These are phyloP conservation scores for Diglossa cyanea DNA, from an alignment of 2,797 vertebrate genomes.

Conservation along the genomic window DNA sequence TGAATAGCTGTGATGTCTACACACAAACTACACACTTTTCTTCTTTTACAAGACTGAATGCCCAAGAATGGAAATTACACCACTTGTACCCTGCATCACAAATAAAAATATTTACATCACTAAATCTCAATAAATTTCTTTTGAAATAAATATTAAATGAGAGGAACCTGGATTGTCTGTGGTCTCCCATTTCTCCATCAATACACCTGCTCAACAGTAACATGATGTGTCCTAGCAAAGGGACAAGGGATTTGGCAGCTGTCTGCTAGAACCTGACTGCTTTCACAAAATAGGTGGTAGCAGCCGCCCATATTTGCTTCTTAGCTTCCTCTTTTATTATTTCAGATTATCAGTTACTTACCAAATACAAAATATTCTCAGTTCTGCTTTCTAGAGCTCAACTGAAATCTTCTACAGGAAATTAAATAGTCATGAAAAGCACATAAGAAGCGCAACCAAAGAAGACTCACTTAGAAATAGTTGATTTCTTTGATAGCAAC, in stretches of 20 bases:
- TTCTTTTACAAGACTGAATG: background rate
- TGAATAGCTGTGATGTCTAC: background rate
- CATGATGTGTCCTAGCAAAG: background rate
- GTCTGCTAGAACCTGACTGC: background rate
- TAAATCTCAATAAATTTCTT: background rate
- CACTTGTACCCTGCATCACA: background rate
- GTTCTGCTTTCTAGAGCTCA: background rate
- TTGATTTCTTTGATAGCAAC: background rate
- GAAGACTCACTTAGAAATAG: background rate
- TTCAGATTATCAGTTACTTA: background rate
- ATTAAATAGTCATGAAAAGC: background rate
- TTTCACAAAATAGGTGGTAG: background rate
- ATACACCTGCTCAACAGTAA: background rate
- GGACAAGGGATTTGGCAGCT: background rate
- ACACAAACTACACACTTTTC: rapidly evolving
- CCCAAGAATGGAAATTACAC: rapidly evolving
- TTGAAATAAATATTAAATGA: background rate
- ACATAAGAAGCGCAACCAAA: background rate
- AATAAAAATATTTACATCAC: background rate
- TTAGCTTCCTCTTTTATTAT: background rate
- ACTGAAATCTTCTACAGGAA: background rate
- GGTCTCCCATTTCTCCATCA: background rate
- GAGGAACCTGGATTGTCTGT: background rate
- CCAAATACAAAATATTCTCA: background rate
- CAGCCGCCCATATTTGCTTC: background rate